Evolutionary conservation across 2,888 invertebrate species (phyloP).

Genomic region (Spilosoma lubricipeda): DNA sequence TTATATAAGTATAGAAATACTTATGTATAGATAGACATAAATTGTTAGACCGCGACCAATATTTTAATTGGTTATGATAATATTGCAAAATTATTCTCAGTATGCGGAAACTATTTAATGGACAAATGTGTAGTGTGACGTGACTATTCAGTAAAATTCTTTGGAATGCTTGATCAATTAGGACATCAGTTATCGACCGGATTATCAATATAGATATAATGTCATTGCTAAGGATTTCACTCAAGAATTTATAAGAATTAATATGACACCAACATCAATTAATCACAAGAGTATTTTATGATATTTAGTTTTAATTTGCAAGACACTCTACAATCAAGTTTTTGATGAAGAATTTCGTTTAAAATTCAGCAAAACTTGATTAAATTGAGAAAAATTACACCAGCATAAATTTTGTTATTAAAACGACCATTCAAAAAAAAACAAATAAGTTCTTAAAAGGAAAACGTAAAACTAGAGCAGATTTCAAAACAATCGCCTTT

Average conservation of each 20-base stretch:
- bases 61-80: constrained; percentile 42
- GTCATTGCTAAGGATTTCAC: constrained; percentile 46
- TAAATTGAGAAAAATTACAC: not conserved
- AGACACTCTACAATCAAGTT: not conserved
- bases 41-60: constrained; percentile 19
- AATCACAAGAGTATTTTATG: constrained; percentile 14
- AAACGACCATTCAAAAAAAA: not conserved
- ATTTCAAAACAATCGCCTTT: constrained; percentile 63
- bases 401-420: not conserved
- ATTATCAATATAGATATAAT: constrained; percentile 42
- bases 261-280: constrained; percentile 49
- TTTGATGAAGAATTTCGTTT: not conserved
- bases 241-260: constrained; percentile 49
- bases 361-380: constrained; percentile 17
- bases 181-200: constrained; percentile 29
- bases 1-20: not conserved
- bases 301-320: not conserved
- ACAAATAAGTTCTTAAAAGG: constrained; percentile 34
- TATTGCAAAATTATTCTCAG: constrained; percentile 35
- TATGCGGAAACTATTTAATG: constrained; percentile 47
- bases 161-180: constrained; percentile 44
- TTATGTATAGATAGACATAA: not conserved
- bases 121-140: constrained; percentile 40
- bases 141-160: constrained; percentile 33
- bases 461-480: constrained; percentile 65